These are phyloP conservation scores for Wasmannia auropunctata DNA, from an alignment of 1,140 invertebrate genomes.

Conservation along the genomic window DNA sequence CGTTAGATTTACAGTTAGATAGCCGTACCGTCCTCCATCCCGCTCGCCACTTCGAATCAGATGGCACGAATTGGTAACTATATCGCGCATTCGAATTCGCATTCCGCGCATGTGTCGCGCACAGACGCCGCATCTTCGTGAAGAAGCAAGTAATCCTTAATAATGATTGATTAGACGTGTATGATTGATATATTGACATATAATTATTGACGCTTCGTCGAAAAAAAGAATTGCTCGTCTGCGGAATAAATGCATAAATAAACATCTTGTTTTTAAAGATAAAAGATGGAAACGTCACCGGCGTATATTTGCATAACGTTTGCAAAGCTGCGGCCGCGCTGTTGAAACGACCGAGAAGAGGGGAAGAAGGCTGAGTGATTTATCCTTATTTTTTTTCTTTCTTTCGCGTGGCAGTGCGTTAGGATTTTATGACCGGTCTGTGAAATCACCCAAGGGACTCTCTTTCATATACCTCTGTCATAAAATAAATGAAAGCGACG, in stretches of 20 bases:
- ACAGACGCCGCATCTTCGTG: background rate
- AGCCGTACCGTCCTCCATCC: slow-evolving; percentile 55
- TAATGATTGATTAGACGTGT: background rate
- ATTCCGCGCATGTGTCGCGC: background rate
- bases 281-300: background rate
- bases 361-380: background rate
- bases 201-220: background rate
- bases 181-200: background rate
- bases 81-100: background rate
- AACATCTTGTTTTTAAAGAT: background rate
- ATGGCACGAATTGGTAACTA: slow-evolving; percentile 63
- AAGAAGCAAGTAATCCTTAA: background rate
- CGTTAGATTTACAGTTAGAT: slow-evolving; percentile 78
- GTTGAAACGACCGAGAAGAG: background rate
- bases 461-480: background rate
- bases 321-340: background rate
- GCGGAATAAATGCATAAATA: background rate
- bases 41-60: slow-evolving; percentile 47
- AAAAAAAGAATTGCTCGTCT: background rate
- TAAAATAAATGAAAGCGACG: slow-evolving; percentile 36
- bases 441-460: background rate
- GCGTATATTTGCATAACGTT: background rate
- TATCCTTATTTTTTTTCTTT: background rate
- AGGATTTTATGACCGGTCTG: background rate
- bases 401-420: background rate